A percentile compares a stretch with the other conserved stretches of the same genome.
Evolutionary conservation across 2,797 vertebrate species (phyloP).

Genomic region (Sphaeramia orbicularis): DNA sequence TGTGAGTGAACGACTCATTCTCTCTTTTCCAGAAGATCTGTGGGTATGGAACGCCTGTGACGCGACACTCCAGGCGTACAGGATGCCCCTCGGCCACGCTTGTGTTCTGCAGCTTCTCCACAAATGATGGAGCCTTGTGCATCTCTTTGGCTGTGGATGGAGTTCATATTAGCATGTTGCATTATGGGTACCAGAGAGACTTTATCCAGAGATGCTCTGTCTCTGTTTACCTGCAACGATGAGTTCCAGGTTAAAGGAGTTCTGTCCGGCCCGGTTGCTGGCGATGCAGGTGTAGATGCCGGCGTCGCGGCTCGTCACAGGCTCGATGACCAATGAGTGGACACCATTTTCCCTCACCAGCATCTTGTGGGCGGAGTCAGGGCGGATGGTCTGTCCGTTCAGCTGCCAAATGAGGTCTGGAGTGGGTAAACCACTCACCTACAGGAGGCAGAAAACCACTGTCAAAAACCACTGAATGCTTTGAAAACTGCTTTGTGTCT

Average conservation of each 20-base stretch:
- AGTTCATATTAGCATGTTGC: not conserved
- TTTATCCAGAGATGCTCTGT: no score
- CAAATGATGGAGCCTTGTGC: conserved; percentile 93
- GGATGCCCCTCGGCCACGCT: conserved; percentile 96
- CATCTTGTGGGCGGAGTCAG: conserved; percentile 96
- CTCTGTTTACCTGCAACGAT: conserved; percentile 91
- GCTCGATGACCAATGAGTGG: conserved; percentile 97
- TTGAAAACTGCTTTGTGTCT: not conserved
- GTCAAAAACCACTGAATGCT: not conserved
- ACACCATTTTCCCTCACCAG: conserved; percentile 97
- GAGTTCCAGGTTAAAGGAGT: conserved; percentile 97
- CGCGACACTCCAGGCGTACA: conserved; percentile 94
- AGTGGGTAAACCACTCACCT: conserved; percentile 97
- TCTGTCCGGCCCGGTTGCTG: conserved; percentile 96
- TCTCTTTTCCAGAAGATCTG: conserved; percentile 99
- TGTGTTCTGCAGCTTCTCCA: conserved; percentile 98
- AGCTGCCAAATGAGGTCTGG: conserved; percentile 97
- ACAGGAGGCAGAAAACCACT: not conserved
- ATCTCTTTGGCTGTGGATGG: conserved; percentile 92
- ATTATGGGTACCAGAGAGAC: no score
- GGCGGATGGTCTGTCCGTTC: conserved; percentile 92
- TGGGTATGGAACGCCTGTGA: conserved; percentile 90
- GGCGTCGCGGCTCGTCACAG: conserved; percentile 92
- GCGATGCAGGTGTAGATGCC: conserved; percentile 97
- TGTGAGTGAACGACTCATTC: conserved; percentile 97